These are phyloP conservation scores for Lochmaea crataegi DNA, from an alignment of 2,888 invertebrate species.

Conservation along the genomic window DNA sequence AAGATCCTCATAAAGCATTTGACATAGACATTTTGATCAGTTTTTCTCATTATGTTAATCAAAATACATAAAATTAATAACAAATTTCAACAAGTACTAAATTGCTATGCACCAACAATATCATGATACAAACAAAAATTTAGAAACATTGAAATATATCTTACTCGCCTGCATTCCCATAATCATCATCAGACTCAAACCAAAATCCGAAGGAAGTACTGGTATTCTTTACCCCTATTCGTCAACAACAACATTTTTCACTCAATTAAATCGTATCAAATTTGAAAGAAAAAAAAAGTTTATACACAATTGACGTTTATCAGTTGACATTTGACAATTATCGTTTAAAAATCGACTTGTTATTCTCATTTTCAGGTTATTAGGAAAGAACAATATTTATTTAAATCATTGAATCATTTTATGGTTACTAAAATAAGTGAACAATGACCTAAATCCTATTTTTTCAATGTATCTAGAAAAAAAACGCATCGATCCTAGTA, in stretches of 20 bases:
- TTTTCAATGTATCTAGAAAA: too few species aligned
- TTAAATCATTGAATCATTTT: too few species aligned
- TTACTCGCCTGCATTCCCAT: conserved; percentile 26
- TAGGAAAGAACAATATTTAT: too few species aligned
- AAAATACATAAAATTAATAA: conserved; percentile 18
- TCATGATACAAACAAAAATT: conserved; percentile 1
- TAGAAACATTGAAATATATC: conserved; percentile 20
- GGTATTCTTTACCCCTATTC: conserved; percentile 17
- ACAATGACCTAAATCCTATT: too few species aligned
- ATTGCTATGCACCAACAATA: conserved; percentile 1
- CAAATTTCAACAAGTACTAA: conserved; percentile 11
- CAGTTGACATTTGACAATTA: too few species aligned
- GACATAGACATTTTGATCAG: background rate
- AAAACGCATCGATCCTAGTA: too few species aligned
- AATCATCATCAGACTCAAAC: conserved; percentile 21
- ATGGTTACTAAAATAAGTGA: too few species aligned
- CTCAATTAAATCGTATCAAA: background rate
- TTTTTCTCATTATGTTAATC: conserved; percentile 16
- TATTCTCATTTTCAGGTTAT: too few species aligned
- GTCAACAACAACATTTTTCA: conserved; percentile 6
- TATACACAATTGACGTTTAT: background rate
- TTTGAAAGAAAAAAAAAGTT: background rate
- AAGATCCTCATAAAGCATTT: too few species aligned
- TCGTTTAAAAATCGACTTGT: too few species aligned
- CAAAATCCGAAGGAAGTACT: conserved; percentile 4